Evolutionary conservation across 2,113 vertebrate species (phyloP).

Genomic region (Xyrauchen texanus): DNA sequence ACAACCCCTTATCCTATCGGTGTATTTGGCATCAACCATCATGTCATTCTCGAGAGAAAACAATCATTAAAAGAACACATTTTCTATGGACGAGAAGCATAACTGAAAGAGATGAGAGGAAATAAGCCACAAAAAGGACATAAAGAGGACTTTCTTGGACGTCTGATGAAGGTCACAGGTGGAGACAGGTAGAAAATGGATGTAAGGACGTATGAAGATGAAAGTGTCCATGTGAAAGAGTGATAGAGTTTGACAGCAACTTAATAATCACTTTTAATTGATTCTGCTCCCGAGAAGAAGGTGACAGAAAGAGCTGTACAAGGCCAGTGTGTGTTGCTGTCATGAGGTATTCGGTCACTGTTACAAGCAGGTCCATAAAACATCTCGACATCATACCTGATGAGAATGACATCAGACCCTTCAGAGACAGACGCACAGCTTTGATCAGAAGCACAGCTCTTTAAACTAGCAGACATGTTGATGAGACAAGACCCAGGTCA

Average conservation of each 20-base stretch:
- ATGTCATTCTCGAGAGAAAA: neutral
- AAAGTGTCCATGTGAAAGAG: slow-evolving; percentile 40
- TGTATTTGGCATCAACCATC: neutral
- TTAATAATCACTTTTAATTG: slow-evolving; percentile 68
- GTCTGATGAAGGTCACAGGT: neutral
- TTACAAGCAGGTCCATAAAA: slow-evolving; percentile 21
- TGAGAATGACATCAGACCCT: slow-evolving; percentile 38
- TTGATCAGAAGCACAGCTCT: slow-evolving; percentile 43
- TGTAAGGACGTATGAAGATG: neutral
- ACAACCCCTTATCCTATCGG: neutral
- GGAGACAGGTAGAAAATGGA: neutral
- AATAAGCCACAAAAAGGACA: neutral
- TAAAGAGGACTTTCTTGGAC: neutral
- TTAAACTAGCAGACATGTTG: slow-evolving; percentile 30
- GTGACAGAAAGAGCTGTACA: slow-evolving; percentile 61
- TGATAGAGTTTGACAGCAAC: slow-evolving; percentile 66
- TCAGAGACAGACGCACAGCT: slow-evolving; percentile 17
- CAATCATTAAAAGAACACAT: neutral
- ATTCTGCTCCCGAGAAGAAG: slow-evolving; percentile 58
- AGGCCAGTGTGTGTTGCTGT: slow-evolving; percentile 17
- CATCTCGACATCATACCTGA: slow-evolving; percentile 29
- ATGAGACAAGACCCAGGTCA: slow-evolving; percentile 18
- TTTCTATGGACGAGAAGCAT: neutral
- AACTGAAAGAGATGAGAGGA: neutral
- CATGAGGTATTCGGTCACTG: slow-evolving; percentile 2